Base-by-base conservation (phyloP, 92 coral and sea anemone genomes). In the Metridium senile region DNA sequence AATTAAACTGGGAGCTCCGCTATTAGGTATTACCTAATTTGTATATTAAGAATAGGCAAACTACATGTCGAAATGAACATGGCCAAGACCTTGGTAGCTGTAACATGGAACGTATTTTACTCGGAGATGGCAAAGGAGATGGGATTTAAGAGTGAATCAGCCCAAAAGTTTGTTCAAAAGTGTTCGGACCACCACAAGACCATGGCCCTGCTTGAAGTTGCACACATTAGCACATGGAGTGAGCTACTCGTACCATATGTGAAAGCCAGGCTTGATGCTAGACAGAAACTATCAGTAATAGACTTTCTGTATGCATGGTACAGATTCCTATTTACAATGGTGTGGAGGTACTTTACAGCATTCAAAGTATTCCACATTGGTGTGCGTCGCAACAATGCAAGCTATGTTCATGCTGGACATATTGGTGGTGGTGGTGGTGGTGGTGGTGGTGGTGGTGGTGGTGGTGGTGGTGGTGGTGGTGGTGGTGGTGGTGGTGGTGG, bases 21-120 rank as follows among this genome's bases (percentile, higher is more conserved):
- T n/a, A n/a, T n/a, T n/a, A n/a, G n/a, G n/a, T n/a, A n/a, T n/a
- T n/a, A n/a, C n/a, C n/a, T n/a, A n/a, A n/a, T n/a, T n/a, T n/a
- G n/a, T n/a, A n/a, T n/a, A n/a, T n/a, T 83, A 13, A 53, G 79
- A 47, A 83, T 66, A 32, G 86, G 86, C 2, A 74, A 66, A 33
- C 81, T 66, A 0, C 86, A 82, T 43, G 16, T 82, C 17, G 83
- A 83, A 56, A 76, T 83, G 87, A 76, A 83, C 87, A 83, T 83
- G 87, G 78, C 66, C 8, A 56, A 59, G 46, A 49, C 62, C 0
- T 58, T 82, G 31, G 58, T 58, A 0, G 28, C 28, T 30, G 43
- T 83, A 9, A 58, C 76, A n/a, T 80, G 85, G 85, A 62, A 80
- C 7, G 72, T 80, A 0, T 19, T 22, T n/a, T 27, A 11, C 7